Evolutionary conservation across 2,888 invertebrate species (phyloP).

Genomic region (Hermodice carunculata): DNA sequence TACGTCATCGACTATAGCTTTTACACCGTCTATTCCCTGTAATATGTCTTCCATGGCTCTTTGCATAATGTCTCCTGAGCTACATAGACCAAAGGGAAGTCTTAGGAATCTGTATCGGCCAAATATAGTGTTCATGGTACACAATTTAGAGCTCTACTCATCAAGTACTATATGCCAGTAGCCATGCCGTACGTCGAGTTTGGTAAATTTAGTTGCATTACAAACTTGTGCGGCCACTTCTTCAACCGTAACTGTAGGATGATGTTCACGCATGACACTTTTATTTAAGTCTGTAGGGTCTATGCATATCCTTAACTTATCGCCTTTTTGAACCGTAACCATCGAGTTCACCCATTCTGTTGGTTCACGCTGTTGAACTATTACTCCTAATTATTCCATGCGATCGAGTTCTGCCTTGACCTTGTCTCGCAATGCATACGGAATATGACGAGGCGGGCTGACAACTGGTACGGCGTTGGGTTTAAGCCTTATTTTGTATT

Average conservation of each 20-base stretch:
- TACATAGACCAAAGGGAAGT: conserved; percentile 27
- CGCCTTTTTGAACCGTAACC: no score
- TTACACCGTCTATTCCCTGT: conserved; percentile 3
- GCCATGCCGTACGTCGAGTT: conserved; percentile 39
- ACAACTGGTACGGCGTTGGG: no score
- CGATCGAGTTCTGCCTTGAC: no score
- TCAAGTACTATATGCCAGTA: conserved; percentile 28
- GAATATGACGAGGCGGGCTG: no score
- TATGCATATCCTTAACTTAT: conserved; percentile 30
- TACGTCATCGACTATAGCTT: conserved; percentile 18
- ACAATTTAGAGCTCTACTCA: conserved; percentile 19
- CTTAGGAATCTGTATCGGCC: not conserved
- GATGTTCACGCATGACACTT: conserved; percentile 25
- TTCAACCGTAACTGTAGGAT: conserved; percentile 35
- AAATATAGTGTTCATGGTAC: not conserved
- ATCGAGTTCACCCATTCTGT: no score
- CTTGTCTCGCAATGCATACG: no score
- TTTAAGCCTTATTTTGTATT: no score
- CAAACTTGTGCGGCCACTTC: conserved; percentile 32
- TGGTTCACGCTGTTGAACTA: no score
- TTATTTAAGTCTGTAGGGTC: conserved; percentile 34
- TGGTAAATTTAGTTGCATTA: conserved; percentile 28
- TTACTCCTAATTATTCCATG: no score
- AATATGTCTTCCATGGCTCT: conserved; percentile 30
- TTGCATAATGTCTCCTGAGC: conserved; percentile 37